Conservation (phyloP, 2,888 invertebrate species). For the Callyntrura sp. region DNA sequence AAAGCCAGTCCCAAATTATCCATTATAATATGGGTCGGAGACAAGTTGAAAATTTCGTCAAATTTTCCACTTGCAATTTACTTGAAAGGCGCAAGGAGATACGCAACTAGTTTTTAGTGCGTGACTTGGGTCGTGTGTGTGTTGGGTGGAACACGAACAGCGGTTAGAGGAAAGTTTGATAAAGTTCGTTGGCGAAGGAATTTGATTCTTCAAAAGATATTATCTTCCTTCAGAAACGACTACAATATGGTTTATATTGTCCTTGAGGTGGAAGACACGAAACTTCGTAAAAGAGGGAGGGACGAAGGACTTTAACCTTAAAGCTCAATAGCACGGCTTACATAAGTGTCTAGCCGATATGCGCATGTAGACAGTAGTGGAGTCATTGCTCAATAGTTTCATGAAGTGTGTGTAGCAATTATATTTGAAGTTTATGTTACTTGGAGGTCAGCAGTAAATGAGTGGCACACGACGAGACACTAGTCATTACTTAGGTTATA, state of each 20-base stretch:
- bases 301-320: constrained; percentile 66
- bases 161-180: not conserved
- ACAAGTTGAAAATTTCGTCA: no score
- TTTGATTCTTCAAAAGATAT: not conserved
- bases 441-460: not conserved
- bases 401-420: constrained; percentile 17
- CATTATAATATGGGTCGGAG: no score
- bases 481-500: not conserved
- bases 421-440: no score
- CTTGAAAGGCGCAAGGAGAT: no score
- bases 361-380: not conserved
- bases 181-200: not conserved
- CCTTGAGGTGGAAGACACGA: constrained; percentile 28
- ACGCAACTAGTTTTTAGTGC: no score
- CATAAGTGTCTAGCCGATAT: not conserved
- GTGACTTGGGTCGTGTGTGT: no score
- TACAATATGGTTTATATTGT: no score
- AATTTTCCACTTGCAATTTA: no score
- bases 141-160: not conserved
- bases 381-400: not conserved
- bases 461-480: not conserved
- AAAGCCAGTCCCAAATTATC: no score
- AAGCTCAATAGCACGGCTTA: not conserved
- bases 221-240: constrained; percentile 28
- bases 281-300: constrained; percentile 3